phyloP scores from a whole-genome alignment of 2,797 vertebrate genomes.

The Coregonus ussuriensis region DNA sequence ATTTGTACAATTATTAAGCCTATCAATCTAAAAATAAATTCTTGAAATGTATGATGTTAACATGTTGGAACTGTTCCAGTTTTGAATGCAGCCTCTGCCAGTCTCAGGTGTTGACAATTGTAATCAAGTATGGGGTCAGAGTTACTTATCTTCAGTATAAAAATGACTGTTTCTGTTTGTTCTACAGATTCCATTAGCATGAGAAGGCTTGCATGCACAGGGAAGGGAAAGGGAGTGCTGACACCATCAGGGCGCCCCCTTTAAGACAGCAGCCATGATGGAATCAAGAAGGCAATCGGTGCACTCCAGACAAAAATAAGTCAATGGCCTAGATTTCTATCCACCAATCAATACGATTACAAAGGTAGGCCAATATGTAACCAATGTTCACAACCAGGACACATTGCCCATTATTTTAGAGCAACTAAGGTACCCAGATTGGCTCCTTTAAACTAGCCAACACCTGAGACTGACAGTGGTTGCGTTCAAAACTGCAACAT shows the following conservation, averaged over 20 bases:
- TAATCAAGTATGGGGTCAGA: too few relatives aligned
- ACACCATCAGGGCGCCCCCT: neutral
- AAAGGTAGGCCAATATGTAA: neutral
- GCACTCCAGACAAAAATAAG: neutral
- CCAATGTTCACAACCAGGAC: neutral
- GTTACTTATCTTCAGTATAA: too few relatives aligned
- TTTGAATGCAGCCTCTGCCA: neutral
- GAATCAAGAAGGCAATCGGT: neutral
- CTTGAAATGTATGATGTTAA: neutral
- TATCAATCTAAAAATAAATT: neutral
- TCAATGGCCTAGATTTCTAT: neutral
- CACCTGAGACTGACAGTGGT: neutral
- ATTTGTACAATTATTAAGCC: neutral
- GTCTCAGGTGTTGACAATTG: too few relatives aligned
- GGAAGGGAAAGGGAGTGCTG: neutral
- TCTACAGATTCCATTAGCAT: neutral
- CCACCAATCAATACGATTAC: neutral
- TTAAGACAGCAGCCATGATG: neutral
- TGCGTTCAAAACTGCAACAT: neutral
- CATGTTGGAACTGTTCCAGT: neutral
- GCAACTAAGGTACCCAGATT: neutral
- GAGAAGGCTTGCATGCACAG: neutral
- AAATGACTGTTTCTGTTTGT: neutral
- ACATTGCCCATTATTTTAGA: neutral
- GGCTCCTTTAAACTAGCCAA: neutral